Base-by-base conservation (phyloP, 2,888 invertebrate genomes). In the Tiliacea aurago region DNA sequence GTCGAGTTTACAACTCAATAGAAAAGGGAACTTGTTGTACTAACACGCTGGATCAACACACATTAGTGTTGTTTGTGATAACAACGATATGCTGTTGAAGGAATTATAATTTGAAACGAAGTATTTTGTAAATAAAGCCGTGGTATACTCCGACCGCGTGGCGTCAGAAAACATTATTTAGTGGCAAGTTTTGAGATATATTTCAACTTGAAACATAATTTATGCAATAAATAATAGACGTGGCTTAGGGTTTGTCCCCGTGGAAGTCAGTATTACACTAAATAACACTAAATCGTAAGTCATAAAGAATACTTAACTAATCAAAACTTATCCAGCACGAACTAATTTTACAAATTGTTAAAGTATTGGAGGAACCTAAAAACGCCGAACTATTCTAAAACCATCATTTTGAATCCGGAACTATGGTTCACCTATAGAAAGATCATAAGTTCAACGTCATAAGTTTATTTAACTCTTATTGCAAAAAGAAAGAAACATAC, bases 1-100 rank as follows among this genome's bases (percentile, higher is more conserved):
- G 51, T 7, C 23, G 58, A 65, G 74, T 85, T 80, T 72, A 84
- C 76, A 74, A 85, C 84, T 85, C 73, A 73, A 78, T 80, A 66
- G 66, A 41, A 80, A 51, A 45, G 65, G 49, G 45, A 43, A 76
- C 58, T 81, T 76, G 43, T 69, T 73, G 58, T 70, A 61, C 41
- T 65, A 74, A 64, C 66, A 59, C 53, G 81, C 53, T 73, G 61
- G 43, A 69, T 56, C 64, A 62, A 68, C 33, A 53, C 53, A 62
- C 43, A 56, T 70, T 78, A 64, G 49, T 51, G 33, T 47, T 64
- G 62, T 58, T 80, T 73, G 56, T 62, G 47, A 58, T 65, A 77
- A 59, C 59, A 64, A 47, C 45, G 33, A 33, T 58, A 53, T 79
- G 41, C 59, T 33, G 37, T 67, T 65, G 51, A 47, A 47, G 28